Evolutionary conservation across 2,888 invertebrate genomes (phyloP).

Genomic region (Hirtodrosophila duncani): DNA sequence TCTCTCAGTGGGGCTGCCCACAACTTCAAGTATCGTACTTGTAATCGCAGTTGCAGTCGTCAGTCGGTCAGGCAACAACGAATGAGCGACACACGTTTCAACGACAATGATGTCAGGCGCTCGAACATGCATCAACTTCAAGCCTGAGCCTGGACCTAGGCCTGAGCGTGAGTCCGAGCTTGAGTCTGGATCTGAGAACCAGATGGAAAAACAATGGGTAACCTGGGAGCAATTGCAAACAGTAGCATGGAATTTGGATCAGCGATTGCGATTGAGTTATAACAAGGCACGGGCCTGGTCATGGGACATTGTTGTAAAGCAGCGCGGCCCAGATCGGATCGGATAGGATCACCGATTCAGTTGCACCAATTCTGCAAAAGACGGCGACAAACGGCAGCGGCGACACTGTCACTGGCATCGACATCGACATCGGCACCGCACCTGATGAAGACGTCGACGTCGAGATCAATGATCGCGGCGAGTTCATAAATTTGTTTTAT

Average conservation of each 20-base stretch:
- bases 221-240: conserved; percentile 62
- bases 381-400: conserved; percentile 8
- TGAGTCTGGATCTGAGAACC: too few relatives aligned
- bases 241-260: conserved; percentile 69
- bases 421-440: conserved; percentile 39
- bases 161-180: too few relatives aligned
- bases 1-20: conserved; percentile 51
- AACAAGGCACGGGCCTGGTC: conserved; percentile 41
- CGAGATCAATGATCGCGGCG: conserved; percentile 71
- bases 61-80: too few relatives aligned
- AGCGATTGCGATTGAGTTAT: conserved; percentile 72
- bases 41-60: conserved; percentile 32
- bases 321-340: conserved; percentile 30
- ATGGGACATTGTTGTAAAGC: conserved; percentile 45
- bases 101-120: conserved; percentile 70
- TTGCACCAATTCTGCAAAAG: conserved; percentile 1
- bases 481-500: conserved; percentile 75
- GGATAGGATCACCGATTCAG: conserved; percentile 1
- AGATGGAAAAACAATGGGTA: conserved; percentile 73
- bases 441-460: conserved; percentile 74
- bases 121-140: conserved; percentile 48
- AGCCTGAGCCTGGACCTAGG: conserved; percentile 26
- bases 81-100: conserved; percentile 66
- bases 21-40: conserved; percentile 37
- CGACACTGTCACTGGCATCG: conserved; percentile 12